Evolutionary conservation across 2,113 vertebrate species (phyloP), one percentile per base, ranked within the genome.

Genomic region (Hiodon alosoides): DNA sequence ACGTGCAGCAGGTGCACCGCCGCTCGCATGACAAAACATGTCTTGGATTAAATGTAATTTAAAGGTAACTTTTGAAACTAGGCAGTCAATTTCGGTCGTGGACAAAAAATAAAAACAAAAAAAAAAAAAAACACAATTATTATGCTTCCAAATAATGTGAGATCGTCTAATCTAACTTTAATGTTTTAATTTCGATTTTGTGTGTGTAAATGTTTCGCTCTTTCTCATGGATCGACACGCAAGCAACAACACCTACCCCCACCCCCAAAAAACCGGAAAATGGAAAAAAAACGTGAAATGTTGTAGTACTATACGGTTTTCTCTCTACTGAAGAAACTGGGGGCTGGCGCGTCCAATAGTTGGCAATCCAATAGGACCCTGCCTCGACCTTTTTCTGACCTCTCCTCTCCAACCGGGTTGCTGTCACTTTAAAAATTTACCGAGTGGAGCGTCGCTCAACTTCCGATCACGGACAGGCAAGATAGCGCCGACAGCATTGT

Each of bases 381-480:
- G 79, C 82, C 87, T 84, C 92, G 94, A 95, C 93, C 94, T 92
- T 90, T 90, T 83, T 69, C 85, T 97, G 95, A 95, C 94, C 93
- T 89, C 89, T 88, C 88, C 89, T 91, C 86, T 91, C 91, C 68
- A 89, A 90, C 90, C 71, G 87, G 89, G 90, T 86, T 89, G 89
- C 94, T 94, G 94, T 93, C 93, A 92, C 93, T 95, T 94, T 91
- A 92, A 93, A 85, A 88, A 90, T 90, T 85, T 89, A 91, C 89
- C 89, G 88, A 90, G 90, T 86, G 87, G 87, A 85, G 88, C 87
- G 83, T 80, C 76, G 83, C 89, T 87, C 85, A 90, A 87, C 91
- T 91, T 91, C 92, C 90, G 91, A 91, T 82, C 85, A 80, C 81
- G 78, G 87, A 85, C 80, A 82, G 75, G 79, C 83, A 67, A 89